Evolutionary conservation across 2,888 invertebrate genomes (phyloP).

Genomic region (Trichogramma dendrolimi): DNA sequence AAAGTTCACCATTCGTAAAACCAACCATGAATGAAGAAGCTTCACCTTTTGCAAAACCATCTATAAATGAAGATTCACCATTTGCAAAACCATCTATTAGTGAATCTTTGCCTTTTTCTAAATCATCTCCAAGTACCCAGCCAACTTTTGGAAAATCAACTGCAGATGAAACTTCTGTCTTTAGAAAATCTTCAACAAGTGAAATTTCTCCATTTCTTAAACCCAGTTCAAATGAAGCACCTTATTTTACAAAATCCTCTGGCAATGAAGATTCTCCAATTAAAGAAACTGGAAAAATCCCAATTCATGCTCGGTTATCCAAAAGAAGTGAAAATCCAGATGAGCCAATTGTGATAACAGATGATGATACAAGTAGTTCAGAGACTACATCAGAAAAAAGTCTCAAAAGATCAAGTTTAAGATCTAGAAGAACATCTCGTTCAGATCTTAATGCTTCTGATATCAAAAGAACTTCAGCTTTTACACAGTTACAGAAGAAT

Average conservation of each 20-base stretch:
- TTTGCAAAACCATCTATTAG: no score
- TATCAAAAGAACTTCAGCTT: slow-evolving; percentile 30
- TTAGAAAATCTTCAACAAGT: no score
- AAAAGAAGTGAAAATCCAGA: not conserved
- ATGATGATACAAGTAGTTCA: not conserved
- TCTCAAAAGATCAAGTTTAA: not conserved
- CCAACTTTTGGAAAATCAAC: no score
- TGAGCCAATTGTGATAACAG: not conserved
- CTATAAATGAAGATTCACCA: no score
- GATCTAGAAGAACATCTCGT: not conserved
- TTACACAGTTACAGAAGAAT: slow-evolving; percentile 36
- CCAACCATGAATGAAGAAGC: no score
- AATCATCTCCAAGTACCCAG: no score
- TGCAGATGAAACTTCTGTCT: no score
- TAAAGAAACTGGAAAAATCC: not conserved
- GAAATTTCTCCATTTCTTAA: not conserved
- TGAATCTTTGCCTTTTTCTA: no score
- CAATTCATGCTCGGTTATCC: not conserved
- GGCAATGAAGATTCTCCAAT: no score
- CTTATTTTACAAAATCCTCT: no score
- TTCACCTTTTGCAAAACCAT: no score
- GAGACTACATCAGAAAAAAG: not conserved
- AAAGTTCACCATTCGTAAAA: no score
- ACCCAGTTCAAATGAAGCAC: not conserved
- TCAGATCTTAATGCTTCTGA: not conserved